Conservation (phyloP, 1,140 invertebrate genomes). For the Oncopodura yosiiana region DNA sequence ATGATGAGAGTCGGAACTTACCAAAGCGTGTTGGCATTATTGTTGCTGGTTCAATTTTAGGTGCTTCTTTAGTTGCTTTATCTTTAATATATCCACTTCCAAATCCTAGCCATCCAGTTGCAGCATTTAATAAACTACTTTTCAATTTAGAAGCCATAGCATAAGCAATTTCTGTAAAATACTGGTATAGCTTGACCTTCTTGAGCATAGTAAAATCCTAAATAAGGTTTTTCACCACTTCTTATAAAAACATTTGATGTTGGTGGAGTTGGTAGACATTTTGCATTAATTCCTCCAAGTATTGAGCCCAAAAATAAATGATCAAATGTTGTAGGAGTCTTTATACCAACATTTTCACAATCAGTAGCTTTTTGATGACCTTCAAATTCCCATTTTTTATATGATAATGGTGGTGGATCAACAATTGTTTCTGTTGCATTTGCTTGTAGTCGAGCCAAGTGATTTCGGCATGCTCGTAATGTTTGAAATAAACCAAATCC, state of each 20-base stretch:
- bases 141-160: constrained; percentile 81
- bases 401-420: constrained; percentile 49
- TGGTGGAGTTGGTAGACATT: constrained; percentile 60
- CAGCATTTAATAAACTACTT: constrained; percentile 56
- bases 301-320: constrained; percentile 71
- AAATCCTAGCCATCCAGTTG: constrained; percentile 49
- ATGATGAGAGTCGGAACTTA: not conserved
- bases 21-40: constrained; percentile 41
- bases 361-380: constrained; percentile 62
- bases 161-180: constrained; percentile 73
- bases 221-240: constrained; percentile 69
- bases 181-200: constrained; percentile 67
- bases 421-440: constrained; percentile 53
- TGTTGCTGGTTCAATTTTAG: constrained; percentile 46
- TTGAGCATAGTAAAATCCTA: constrained; percentile 79
- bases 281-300: constrained; percentile 61
- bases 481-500: constrained; percentile 74
- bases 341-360: constrained; percentile 63
- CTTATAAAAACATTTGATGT: constrained; percentile 66
- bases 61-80: constrained; percentile 34
- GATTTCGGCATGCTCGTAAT: constrained; percentile 64
- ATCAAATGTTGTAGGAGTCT: constrained; percentile 70
- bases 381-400: constrained; percentile 79
- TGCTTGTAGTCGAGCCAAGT: constrained; percentile 68
- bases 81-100: constrained; percentile 35